Conservation (phyloP, 2,113 vertebrate species). For the Loxodonta africana region DNA sequence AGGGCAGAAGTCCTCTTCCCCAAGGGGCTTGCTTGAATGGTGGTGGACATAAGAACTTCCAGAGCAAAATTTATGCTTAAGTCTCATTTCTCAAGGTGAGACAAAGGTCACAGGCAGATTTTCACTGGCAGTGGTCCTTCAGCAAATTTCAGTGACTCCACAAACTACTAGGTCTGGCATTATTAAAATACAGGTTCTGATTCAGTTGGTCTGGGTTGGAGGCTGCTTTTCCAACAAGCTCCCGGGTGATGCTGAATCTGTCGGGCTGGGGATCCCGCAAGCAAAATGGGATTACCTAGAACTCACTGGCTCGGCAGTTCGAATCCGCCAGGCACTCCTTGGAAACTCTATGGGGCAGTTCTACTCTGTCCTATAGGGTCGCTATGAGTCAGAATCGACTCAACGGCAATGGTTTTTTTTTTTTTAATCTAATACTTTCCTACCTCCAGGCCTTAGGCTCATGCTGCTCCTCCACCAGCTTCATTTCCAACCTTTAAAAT, state of each 20-base stretch:
- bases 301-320: not conserved
- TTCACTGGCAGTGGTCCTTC: slow-evolving; percentile 37
- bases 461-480: not conserved
- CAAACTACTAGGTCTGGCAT: slow-evolving; percentile 5
- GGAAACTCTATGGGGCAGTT: too few relatives aligned
- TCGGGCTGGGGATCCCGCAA: not conserved
- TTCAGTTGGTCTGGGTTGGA: slow-evolving; percentile 42
- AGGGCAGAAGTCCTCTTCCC: slow-evolving; percentile 2
- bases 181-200: slow-evolving; percentile 64
- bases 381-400: too few relatives aligned
- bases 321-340: too few relatives aligned
- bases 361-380: too few relatives aligned
- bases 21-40: slow-evolving; percentile 24
- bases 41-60: not conserved
- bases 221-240: slow-evolving; percentile 38
- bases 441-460: not conserved
- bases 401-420: too few relatives aligned
- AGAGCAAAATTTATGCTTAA: not conserved
- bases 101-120: not conserved
- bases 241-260: not conserved
- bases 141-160: slow-evolving; percentile 50
- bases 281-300: slow-evolving; percentile 42
- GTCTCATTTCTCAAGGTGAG: not conserved
- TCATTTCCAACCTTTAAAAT: slow-evolving; percentile 41
- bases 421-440: not conserved